Percentiles rank a stretch among this genome's conserved stretches.
These are phyloP conservation scores for Aphis craccivora DNA, from an alignment of 1,140 invertebrate genomes.

Conservation along the genomic window DNA sequence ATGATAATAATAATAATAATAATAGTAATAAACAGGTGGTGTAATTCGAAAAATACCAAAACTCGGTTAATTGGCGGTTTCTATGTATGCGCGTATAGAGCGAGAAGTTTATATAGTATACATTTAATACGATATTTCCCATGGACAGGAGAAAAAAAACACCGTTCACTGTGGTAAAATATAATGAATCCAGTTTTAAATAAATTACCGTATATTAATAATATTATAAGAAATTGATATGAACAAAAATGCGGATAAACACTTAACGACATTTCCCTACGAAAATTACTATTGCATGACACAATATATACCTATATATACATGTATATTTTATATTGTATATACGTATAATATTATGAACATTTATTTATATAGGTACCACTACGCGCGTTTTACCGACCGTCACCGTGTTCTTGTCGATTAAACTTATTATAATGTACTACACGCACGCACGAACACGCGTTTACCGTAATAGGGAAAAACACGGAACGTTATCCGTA, in stretches of 20 bases:
- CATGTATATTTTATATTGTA: neutral
- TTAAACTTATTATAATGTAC: neutral
- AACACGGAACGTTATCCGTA: neutral
- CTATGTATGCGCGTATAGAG: neutral
- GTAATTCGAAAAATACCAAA: conserved; percentile 26
- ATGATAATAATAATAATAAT: conserved; percentile 22
- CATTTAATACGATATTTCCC: conserved; percentile 14
- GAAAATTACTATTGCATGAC: conserved; percentile 40
- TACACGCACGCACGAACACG: neutral
- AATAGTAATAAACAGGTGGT: conserved; percentile 36
- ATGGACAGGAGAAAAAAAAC: neutral
- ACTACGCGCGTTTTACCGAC: conserved; percentile 31
- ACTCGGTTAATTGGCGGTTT: conserved; percentile 51
- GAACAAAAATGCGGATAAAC: conserved; percentile 12
- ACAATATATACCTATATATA: neutral
- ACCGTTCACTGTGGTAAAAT: neutral
- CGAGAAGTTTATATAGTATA: neutral
- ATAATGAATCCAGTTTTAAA: conserved; percentile 31
- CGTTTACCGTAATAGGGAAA: neutral
- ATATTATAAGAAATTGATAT: conserved; percentile 31
- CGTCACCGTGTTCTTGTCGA: conserved; percentile 8
- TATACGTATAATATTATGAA: neutral
- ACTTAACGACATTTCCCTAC: conserved; percentile 2
- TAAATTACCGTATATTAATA: conserved; percentile 41
- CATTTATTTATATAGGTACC: conserved; percentile 22